phyloP scores from a whole-genome alignment of 23 tunicate genomes.

The Trididemnum nubilum region DNA sequence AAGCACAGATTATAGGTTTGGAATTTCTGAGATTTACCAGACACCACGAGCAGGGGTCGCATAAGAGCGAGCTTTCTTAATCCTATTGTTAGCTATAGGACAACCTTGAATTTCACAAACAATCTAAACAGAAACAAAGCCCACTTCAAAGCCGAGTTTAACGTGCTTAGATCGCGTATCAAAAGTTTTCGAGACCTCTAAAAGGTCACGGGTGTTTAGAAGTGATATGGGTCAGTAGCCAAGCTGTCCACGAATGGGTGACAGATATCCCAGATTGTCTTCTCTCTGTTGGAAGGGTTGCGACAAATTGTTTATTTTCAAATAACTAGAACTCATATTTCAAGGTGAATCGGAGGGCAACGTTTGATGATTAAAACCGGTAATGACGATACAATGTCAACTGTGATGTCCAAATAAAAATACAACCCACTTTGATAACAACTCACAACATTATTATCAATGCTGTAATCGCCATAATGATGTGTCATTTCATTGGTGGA shows the following conservation, averaged over 20 bases:
- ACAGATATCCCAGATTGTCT: neutral
- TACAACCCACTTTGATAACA: neutral
- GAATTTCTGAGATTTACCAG: neutral
- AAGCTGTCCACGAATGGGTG: neutral
- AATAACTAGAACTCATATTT: neutral
- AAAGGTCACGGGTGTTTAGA: neutral
- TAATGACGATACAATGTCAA: neutral
- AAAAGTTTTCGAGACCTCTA: neutral
- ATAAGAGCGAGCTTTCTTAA: neutral
- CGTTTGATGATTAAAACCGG: neutral
- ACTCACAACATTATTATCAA: neutral
- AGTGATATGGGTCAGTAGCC: neutral
- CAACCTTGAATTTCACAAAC: neutral
- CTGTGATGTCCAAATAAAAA: neutral
- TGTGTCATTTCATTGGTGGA: no score
- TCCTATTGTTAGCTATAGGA: neutral
- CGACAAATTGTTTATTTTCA: conserved; percentile 21
- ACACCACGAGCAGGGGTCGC: neutral
- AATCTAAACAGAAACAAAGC: neutral
- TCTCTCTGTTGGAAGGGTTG: neutral
- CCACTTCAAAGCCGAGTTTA: neutral
- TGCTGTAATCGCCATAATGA: no score
- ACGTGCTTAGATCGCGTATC: neutral
- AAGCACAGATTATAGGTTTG: neutral
- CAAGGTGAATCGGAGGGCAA: conserved; percentile 16